Base-by-base conservation (phyloP, 2,113 vertebrate species). In the Serilophus lunatus region DNA sequence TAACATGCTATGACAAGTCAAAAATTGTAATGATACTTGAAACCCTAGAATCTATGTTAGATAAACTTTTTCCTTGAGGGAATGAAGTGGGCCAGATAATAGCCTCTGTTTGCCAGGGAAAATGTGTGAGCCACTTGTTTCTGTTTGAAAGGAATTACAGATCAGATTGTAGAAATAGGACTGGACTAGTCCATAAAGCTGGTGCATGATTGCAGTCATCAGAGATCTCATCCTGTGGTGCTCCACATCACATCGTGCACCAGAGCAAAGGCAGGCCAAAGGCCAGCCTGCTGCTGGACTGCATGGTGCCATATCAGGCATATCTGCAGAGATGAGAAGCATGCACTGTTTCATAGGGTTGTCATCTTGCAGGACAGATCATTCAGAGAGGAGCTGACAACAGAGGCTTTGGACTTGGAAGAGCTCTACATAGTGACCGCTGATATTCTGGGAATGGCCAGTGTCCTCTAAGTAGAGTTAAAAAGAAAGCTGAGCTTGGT, bases 281-380 rank as follows among this genome's bases (percentile, higher is more conserved):
- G 17, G 35, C 13, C 16, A 13, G 16, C 2, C 3, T 4, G 1
- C 18, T 53, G 22, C 33, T 47, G 65, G 33, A 16, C 36, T 47
- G 6, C 1, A 3, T 9, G 20, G 24, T 5, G 12, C n/a, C n/a
- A 31, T 7, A 16, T 25, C 12, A 22, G 5, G 12, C 2, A 6
- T 7, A 31, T 19, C 18, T 13, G 12, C 31, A 40, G 18, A 35
- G 25, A n/a, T 9, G 23, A 33, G 47, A 50, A 31, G 12, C 1
- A 0, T 5, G 3, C 6, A 1, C 13, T 24, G 18, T 44, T 20
- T 44, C 15, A 11, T 47, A 25, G n/a, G 6, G 4, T 25, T 74
- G 12, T 6, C 45, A 47, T 12, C 23, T 35, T n/a, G 10, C 1
- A 3, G 38, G 25, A 18, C 3, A 28, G 22, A 18, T 63, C 5